Base-by-base conservation (phyloP, 2,113 vertebrate species). In the Misgurnus anguillicaudatus region DNA sequence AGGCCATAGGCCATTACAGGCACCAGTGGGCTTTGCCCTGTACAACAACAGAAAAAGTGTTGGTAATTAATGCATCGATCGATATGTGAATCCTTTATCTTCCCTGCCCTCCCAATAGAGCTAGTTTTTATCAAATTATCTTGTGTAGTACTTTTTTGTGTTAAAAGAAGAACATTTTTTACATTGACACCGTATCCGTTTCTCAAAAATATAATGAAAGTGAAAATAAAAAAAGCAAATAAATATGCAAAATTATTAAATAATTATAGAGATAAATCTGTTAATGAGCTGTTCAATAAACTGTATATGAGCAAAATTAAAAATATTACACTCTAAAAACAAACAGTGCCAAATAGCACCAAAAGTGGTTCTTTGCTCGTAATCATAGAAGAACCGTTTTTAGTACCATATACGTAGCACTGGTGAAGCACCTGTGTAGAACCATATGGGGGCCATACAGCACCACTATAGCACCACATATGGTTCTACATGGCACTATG, bases 41-140 rank as follows among this genome's bases (percentile, higher is more conserved):
- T 53, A 38, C 47, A 45, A 60, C 41, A 71, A 70, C 57, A 39
- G 13, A 16, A 75, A 75, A 58, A 24, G 53, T 74, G 19, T 61
- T 80, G 51, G 9, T 80, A 80, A 83, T 83, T 77, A 60, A 84
- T 76, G 70, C 58, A 63, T 66, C 71, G 39, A 66, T 76, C 66
- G 21, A 79, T 84, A 82, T 55, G 60, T 62, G 77, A 80, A 16
- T 75, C 17, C 83, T 31, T 31, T 31, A 80, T 39, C 75, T 81
- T 63, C 53, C 14, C 48, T 4, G 9, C 7, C 21, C 13, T 45
- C 24, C 55, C 31, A 39, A 9, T 31, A 11, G 17, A 78, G 58
- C 14, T 19, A 9, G 41, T 14, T 47, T 63, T 60, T 21, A 17
- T 73, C 51, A 21, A 8, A 7, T 45, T 55, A 38, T 31, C 67